phyloP scores from a whole-genome alignment of 2,888 invertebrate species.

The Drosophila neonasuta region DNA sequence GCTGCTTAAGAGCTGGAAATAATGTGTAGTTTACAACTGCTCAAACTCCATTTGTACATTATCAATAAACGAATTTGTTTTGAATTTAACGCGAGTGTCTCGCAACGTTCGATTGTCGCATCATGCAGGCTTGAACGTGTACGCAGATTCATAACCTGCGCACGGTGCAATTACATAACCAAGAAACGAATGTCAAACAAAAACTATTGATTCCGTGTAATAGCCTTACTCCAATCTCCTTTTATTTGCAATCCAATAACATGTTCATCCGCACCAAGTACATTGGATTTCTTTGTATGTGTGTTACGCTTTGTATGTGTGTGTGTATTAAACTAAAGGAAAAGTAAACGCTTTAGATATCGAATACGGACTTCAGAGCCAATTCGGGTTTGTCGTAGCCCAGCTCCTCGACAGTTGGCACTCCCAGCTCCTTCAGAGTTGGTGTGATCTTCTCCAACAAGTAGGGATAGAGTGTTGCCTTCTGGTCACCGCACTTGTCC shows the following conservation, averaged over 20 bases:
- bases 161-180: slow-evolving; percentile 50
- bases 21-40: slow-evolving; percentile 3
- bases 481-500: slow-evolving; percentile 91
- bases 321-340: slow-evolving; percentile 59
- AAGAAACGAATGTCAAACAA: slow-evolving; percentile 30
- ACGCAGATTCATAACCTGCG: slow-evolving; percentile 48
- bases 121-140: slow-evolving; percentile 46
- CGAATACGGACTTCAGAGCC: slow-evolving; percentile 89
- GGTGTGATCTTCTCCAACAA: slow-evolving; percentile 95
- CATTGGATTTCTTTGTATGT: slow-evolving; percentile 49
- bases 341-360: slow-evolving; percentile 79
- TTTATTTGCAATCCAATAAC: slow-evolving; percentile 72
- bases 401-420: slow-evolving; percentile 96
- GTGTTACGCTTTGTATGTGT: slow-evolving; percentile 41
- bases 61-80: slow-evolving; percentile 60
- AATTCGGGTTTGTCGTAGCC: slow-evolving; percentile 99
- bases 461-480: slow-evolving; percentile 92
- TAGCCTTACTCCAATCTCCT: slow-evolving; percentile 73
- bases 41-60: slow-evolving; percentile 15
- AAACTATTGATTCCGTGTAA: slow-evolving; percentile 43
- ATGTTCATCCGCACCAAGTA: slow-evolving; percentile 63
- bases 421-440: slow-evolving; percentile 95
- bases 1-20: slow-evolving; percentile 85
- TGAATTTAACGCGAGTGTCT: slow-evolving; percentile 5
- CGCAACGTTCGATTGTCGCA: background rate